Evolutionary conservation across 2,113 vertebrate genomes (phyloP), one percentile per base, ranked within the genome.

Genomic region (Otolemur garnettii): DNA sequence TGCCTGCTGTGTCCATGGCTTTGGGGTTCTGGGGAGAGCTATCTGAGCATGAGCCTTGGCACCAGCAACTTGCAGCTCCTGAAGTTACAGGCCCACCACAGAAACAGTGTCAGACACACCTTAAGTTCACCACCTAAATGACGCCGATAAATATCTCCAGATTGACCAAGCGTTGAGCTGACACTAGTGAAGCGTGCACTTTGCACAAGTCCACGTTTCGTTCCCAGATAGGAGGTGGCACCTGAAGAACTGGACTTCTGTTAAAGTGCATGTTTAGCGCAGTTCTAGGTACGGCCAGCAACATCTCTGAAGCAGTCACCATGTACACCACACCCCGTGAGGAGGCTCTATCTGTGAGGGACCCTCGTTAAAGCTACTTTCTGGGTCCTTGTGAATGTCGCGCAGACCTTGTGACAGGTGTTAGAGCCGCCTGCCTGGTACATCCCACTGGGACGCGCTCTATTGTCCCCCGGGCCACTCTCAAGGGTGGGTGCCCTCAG

Each of bases 401-500:
- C 68, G 78, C 83, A 87, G 96, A 77, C 91, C 89, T 71, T 60
- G 87, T 88, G 80, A 87, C 93, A 96, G 97, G 92, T 91, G 45
- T 81, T 81, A 62, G 30, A 75, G 78, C 91, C 89, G 84, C 77
- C 35, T 68, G 45, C 90, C 80, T 90, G 87, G 64, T 83, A 90
- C 75, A 42, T 57, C 9, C 59, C 15, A 28, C 1, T 35, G 88
- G 57, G 80, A 53, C 38, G 53, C 45, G 33, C n/a, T 60, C 35
- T 78, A 87, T 90, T 90, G 90, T 92, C 77, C 77, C 93, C 15
- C 24, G 77, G 94, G 69, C 93, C 93, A 84, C 79, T 80, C 30
- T 91, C 81, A 87, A 79, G 92, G 79, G 57, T 28, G 35, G 79
- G 59, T 30, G 64, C 83, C 81, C 82, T 83, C 30, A 42, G 91